Evolutionary conservation across 2,797 vertebrate genomes (phyloP), one percentile per base, ranked within the genome.

Genomic region (Babyrousa celebensis): DNA sequence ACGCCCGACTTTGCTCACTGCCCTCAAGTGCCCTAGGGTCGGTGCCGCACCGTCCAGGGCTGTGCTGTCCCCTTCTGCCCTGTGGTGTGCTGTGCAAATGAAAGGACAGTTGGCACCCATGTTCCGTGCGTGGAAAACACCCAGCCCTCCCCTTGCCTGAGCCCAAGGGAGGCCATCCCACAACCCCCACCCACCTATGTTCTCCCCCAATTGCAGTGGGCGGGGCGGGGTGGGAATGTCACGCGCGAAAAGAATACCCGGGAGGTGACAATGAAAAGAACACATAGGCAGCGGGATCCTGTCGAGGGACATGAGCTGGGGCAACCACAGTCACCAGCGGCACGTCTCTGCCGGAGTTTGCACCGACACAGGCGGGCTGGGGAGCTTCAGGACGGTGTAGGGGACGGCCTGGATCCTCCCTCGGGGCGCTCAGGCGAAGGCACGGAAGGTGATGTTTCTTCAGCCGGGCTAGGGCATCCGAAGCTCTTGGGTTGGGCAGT

Each of bases 1-100:
- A 43, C 56, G 0, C 11, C 16, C 1, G 10, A n/a, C 87, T 58
- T 43, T 32, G n/a, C 12, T 0, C 75, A 16, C 10, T 0, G 25
- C 79, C 58, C 23, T 1, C 15, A 5, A 5, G 25, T 0, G 32
- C 48, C 36, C 54, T 56, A 0, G 3, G 65, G 40, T 29, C 67
- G 0, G 2, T n/a, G n/a, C 10, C 8, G 11, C 67, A 3, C 8
- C 4, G 1, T 75, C 12, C 0, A 79, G 29, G 82, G 40, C 4
- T 15, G 1, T 32, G 58, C 12, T n/a, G 40, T 40, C 29, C 29
- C 52, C 43, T 72, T 25, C 40, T 27, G 25, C 48, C 32, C 14
- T 1, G 3, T 12, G 20, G 48, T 25, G 32, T 8, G 43, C 52
- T 1, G 63, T 16, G 83, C 82, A 43, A 52, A 48, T 8, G 71